A percentile compares a stretch with the other conserved stretches of the same genome.
phyloP scores from a whole-genome alignment of 2,888 invertebrate genomes.

The Papilio protenor region DNA sequence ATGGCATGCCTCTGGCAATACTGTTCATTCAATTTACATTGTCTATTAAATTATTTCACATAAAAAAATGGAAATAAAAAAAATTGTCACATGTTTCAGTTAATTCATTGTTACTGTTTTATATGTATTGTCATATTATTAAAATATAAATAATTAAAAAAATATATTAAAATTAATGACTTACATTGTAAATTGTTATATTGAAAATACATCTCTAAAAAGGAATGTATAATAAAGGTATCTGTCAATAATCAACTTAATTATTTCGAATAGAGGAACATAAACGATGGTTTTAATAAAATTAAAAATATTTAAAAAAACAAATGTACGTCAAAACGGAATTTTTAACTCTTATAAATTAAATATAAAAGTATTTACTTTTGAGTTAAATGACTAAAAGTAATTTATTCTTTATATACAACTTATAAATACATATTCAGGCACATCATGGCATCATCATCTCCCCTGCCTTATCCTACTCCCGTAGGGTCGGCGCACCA shows the following conservation, averaged over 20 bases:
- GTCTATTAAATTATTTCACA: neutral
- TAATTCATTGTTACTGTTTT: conserved; percentile 6
- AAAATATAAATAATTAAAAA: conserved; percentile 28
- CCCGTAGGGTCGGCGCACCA: no score
- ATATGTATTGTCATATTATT: conserved; percentile 6
- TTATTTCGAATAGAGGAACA: conserved; percentile 37
- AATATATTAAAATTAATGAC: conserved; percentile 20
- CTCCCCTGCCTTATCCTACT: no score
- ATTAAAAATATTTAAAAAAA: neutral
- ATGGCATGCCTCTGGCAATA: conserved; percentile 72
- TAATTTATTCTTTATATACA: conserved; percentile 19
- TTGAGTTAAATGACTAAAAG: neutral
- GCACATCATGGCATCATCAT: conserved; percentile 74
- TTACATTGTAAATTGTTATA: conserved; percentile 16
- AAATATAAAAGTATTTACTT: conserved; percentile 31
- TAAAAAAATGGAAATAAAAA: conserved; percentile 22
- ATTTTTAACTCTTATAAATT: conserved; percentile 20
- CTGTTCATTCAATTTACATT: conserved; percentile 40
- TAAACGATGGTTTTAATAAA: conserved; percentile 11
- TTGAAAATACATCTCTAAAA: conserved; percentile 46
- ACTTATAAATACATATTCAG: conserved; percentile 55
- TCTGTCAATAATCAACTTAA: conserved; percentile 46
- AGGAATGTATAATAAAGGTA: conserved; percentile 69
- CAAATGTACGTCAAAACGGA: conserved; percentile 16
- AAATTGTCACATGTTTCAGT: neutral